A percentile compares a stretch with the other conserved stretches of the same genome.
Conservation (phyloP, 2,888 invertebrate genomes). For the Melanostoma mellinum region DNA sequence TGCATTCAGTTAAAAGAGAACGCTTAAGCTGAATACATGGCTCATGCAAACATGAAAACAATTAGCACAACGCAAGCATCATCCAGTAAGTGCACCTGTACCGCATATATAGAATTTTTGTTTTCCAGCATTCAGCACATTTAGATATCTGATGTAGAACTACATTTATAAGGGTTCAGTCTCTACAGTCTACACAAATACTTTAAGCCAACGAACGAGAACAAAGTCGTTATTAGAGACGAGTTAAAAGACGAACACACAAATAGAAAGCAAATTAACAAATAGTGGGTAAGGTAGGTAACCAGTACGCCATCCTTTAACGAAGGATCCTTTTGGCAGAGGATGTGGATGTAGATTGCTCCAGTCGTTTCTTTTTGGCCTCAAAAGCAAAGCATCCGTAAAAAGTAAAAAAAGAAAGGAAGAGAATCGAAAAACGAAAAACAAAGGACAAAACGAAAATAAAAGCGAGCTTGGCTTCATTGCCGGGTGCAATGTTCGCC, state of each 20-base stretch:
- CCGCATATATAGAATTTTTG: constrained; percentile 20
- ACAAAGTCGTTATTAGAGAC: constrained; percentile 15
- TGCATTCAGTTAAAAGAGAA: constrained; percentile 28
- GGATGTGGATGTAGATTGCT: constrained; percentile 49
- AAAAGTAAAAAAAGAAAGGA: not conserved
- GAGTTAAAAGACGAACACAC: constrained; percentile 22
- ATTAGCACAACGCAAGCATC: constrained; percentile 57
- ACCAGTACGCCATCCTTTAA: constrained; percentile 20
- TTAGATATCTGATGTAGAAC: not conserved
- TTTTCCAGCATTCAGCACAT: constrained; percentile 12
- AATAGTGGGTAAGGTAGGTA: constrained; percentile 26
- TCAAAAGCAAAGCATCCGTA: constrained; percentile 17
- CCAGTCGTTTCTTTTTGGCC: constrained; percentile 33
- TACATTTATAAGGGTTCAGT: constrained; percentile 59
- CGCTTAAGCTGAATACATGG: constrained; percentile 26
- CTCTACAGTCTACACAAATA: constrained; percentile 53
- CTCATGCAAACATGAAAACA: constrained; percentile 53
- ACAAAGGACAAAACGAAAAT: not conserved
- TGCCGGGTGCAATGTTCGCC: constrained; percentile 64
- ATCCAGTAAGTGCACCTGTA: constrained; percentile 26
- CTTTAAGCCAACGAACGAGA: constrained; percentile 33
- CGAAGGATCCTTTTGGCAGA: constrained; percentile 52
- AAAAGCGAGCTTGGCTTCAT: constrained; percentile 12
- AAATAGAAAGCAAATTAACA: constrained; percentile 53
- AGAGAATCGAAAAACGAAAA: constrained; percentile 7